These are phyloP conservation scores for Parazoanthus darwini DNA, from an alignment of 92 coral and sea anemone species.

Conservation along the genomic window DNA sequence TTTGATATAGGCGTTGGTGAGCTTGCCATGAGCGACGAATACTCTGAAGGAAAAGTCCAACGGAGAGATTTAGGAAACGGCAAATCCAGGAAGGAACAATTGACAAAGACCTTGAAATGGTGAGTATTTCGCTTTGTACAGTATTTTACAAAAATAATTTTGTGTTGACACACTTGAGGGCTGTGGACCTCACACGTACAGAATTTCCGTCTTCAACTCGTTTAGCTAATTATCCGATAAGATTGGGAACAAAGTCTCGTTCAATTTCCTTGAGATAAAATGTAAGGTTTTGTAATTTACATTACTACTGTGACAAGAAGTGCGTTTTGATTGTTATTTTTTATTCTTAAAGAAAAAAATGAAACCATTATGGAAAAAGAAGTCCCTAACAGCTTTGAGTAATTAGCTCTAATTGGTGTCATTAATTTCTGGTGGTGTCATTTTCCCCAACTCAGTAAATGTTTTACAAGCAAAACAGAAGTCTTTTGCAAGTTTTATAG, in stretches of 20 bases:
- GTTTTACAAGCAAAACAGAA: background rate
- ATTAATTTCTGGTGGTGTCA: background rate
- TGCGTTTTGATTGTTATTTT: background rate
- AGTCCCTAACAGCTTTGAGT: slow-evolving; percentile 4
- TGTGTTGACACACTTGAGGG: slow-evolving; percentile 10
- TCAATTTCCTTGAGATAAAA: background rate
- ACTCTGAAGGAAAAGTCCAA: slow-evolving; percentile 49
- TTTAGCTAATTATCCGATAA: background rate
- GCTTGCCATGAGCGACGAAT: slow-evolving; percentile 23
- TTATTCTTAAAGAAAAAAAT: background rate
- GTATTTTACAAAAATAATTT: background rate
- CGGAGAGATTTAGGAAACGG: slow-evolving; percentile 53
- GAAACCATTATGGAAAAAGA: background rate
- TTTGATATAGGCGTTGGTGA: slow-evolving; percentile 44
- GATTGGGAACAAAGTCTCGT: background rate
- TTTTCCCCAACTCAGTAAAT: background rate
- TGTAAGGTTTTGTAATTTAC: background rate
- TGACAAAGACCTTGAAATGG: slow-evolving; percentile 76
- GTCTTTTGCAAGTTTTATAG: background rate
- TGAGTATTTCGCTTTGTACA: slow-evolving; percentile 19
- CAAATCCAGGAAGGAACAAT: slow-evolving; percentile 82
- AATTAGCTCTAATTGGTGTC: slow-evolving; percentile 17
- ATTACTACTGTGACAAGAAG: background rate
- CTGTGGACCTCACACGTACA: slow-evolving; percentile 23
- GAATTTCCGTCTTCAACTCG: background rate